phyloP scores from a whole-genome alignment of 2,888 invertebrate genomes.

The Andrena camellia region DNA sequence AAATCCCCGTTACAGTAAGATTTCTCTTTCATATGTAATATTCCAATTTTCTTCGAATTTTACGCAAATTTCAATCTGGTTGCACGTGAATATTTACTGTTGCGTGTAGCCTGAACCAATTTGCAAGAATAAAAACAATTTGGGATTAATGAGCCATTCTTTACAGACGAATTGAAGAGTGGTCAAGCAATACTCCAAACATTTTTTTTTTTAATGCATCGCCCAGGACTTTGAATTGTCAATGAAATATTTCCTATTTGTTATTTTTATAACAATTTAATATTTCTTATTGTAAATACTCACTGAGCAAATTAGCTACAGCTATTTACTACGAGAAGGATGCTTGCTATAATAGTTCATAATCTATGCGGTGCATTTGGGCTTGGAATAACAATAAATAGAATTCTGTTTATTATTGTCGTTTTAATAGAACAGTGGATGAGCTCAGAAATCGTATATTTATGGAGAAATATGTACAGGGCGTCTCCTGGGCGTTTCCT shows the following conservation, averaged over 20 bases:
- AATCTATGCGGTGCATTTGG: no score
- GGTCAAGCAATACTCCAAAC: conserved; percentile 49
- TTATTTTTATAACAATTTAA: not conserved
- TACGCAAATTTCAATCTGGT: conserved; percentile 46
- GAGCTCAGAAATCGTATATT: not conserved
- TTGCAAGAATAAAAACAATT: conserved; percentile 49
- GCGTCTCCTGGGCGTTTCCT: not conserved
- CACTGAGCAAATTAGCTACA: no score
- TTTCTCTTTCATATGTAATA: not conserved
- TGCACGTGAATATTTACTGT: not conserved
- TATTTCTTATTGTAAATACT: not conserved
- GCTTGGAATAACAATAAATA: no score
- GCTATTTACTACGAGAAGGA: no score
- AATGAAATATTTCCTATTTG: not conserved
- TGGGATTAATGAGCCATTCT: conserved; percentile 34
- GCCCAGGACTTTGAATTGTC: no score
- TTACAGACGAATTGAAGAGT: not conserved
- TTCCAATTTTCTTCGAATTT: not conserved
- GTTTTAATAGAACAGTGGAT: no score
- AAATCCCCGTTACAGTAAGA: conserved; percentile 11
- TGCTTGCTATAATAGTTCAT: no score
- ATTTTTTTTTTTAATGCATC: conserved; percentile 12
- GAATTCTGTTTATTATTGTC: no score
- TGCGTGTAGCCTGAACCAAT: conserved; percentile 19
- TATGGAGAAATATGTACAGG: not conserved